These are phyloP conservation scores for Setophaga petechia DNA, from an alignment of 2,113 vertebrate species.

Conservation along the genomic window DNA sequence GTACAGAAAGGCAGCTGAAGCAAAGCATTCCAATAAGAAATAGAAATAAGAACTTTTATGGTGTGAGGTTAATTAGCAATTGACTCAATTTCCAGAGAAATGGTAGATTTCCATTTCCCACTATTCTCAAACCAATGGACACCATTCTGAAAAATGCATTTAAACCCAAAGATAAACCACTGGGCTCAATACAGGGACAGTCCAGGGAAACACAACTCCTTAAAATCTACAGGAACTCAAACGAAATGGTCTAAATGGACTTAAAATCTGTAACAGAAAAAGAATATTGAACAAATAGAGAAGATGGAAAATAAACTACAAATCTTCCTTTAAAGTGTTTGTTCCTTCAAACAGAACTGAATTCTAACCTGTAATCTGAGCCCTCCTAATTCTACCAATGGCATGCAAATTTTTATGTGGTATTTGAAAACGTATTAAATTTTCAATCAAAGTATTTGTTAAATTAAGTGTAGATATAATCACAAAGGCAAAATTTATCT, in stretches of 20 bases:
- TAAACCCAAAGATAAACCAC: neutral
- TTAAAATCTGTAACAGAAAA: neutral
- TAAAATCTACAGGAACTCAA: neutral
- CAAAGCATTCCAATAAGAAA: neutral
- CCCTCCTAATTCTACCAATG: neutral
- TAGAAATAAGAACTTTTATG: neutral
- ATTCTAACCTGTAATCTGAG: neutral
- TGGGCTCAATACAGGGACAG: neutral
- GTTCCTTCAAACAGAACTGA: neutral
- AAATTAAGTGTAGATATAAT: neutral
- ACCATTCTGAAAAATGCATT: neutral
- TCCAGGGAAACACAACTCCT: neutral
- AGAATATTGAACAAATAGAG: neutral
- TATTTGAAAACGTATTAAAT: neutral
- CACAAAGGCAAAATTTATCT: slow-evolving; percentile 25
- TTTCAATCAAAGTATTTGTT: slow-evolving; percentile 4
- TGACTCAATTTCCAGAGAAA: neutral
- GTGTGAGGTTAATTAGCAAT: neutral
- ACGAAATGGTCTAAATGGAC: neutral
- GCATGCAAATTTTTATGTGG: neutral
- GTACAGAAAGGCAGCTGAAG: neutral
- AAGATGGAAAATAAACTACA: neutral
- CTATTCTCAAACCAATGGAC: neutral
- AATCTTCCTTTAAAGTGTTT: neutral
- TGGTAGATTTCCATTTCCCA: neutral